These are phyloP conservation scores for Apotomis turbidana DNA, from an alignment of 2,888 invertebrate species.

Conservation along the genomic window DNA sequence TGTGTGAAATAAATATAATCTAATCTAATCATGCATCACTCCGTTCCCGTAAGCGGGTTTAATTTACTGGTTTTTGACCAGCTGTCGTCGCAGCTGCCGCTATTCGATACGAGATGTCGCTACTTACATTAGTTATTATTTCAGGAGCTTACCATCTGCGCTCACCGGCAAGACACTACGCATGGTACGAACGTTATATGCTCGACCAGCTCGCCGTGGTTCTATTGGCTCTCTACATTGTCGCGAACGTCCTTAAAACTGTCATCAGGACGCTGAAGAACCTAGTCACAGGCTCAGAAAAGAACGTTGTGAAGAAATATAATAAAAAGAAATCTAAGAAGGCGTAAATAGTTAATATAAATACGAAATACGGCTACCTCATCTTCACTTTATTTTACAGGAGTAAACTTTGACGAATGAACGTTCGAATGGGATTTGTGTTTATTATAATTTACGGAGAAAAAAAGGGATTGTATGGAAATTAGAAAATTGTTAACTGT, in stretches of 20 bases:
- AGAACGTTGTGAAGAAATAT: neutral
- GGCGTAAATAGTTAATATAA: neutral
- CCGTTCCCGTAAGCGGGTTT: too few species aligned
- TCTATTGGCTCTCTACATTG: slow-evolving; percentile 17
- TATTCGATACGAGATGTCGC: neutral
- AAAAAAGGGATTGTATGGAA: too few species aligned
- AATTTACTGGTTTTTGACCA: too few species aligned
- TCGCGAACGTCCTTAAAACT: slow-evolving; percentile 1
- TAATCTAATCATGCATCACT: too few species aligned
- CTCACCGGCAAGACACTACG: slow-evolving; percentile 39
- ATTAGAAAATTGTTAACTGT: too few species aligned
- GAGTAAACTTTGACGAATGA: too few species aligned
- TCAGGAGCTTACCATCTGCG: slow-evolving; percentile 43
- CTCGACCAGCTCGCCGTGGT: slow-evolving; percentile 39
- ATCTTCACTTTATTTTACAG: too few species aligned
- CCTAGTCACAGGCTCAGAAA: neutral
- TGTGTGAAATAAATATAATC: too few species aligned
- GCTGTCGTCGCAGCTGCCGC: neutral
- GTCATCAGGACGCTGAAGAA: slow-evolving; percentile 7
- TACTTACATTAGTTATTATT: neutral
- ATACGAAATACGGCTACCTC: neutral
- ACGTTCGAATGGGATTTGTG: too few species aligned
- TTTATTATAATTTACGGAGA: too few species aligned
- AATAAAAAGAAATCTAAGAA: slow-evolving; percentile 7
- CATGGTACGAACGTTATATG: slow-evolving; percentile 42